phyloP scores from a whole-genome alignment of 2,113 vertebrate species.

The Marmota monax region DNA sequence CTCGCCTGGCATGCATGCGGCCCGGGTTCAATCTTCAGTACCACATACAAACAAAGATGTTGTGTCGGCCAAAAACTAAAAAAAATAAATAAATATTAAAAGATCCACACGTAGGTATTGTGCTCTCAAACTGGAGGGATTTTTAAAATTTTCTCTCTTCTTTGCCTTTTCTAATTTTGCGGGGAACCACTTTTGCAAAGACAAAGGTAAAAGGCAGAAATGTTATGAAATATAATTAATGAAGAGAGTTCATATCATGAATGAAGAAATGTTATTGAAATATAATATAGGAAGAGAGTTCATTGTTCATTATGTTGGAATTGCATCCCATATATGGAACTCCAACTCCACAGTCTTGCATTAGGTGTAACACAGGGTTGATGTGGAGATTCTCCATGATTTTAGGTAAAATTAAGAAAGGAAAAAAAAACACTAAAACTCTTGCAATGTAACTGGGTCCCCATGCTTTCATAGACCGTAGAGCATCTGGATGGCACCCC shows the following conservation, averaged over 20 bases:
- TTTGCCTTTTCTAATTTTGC: neutral
- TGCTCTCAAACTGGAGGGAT: neutral
- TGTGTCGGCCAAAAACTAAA: too few species aligned
- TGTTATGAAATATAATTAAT: neutral
- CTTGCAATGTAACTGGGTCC: neutral
- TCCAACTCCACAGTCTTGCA: slow-evolving; percentile 29
- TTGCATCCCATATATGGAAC: neutral
- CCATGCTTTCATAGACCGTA: neutral
- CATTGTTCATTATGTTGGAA: slow-evolving; percentile 16
- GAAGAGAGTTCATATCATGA: too few species aligned
- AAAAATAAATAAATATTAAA: neutral
- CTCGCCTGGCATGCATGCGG: too few species aligned
- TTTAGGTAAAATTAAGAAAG: slow-evolving; percentile 27
- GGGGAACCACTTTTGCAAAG: neutral
- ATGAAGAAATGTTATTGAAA: neutral
- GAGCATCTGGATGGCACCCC: neutral
- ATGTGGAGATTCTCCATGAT: neutral
- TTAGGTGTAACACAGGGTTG: neutral
- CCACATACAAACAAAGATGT: too few species aligned
- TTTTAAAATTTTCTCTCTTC: neutral
- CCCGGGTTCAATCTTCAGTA: too few species aligned
- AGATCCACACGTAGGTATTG: neutral
- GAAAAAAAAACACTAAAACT: neutral
- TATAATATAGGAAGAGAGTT: neutral
- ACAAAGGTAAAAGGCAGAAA: neutral